Evolutionary conservation across 1,140 invertebrate genomes (phyloP).

Genomic region (Sipha flava): DNA sequence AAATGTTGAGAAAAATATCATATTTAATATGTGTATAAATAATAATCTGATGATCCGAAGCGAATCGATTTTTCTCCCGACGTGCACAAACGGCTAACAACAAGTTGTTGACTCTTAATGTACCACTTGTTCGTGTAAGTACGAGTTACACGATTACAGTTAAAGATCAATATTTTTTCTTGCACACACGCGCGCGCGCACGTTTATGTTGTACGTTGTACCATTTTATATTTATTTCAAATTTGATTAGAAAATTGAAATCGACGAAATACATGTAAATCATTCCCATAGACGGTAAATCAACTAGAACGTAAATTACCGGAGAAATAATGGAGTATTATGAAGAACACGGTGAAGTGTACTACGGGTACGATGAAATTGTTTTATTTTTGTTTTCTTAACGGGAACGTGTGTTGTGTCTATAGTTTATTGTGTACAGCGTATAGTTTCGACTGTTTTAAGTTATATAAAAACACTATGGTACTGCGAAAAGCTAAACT

Average conservation of each 20-base stretch:
- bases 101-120: not conserved
- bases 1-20: not conserved
- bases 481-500: too few species aligned
- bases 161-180: not conserved
- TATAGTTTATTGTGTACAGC: too few species aligned
- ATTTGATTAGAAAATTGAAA: not conserved
- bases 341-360: not conserved
- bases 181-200: too few species aligned
- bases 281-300: not conserved
- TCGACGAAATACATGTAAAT: not conserved
- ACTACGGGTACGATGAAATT: not conserved
- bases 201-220: too few species aligned
- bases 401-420: not conserved
- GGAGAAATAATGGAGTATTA: not conserved
- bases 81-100: not conserved
- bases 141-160: not conserved
- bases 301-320: not conserved
- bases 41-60: slow-evolving; percentile 25
- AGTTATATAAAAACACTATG: too few species aligned
- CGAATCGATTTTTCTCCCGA: slow-evolving; percentile 11
- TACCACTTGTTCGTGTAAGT: not conserved
- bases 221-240: not conserved
- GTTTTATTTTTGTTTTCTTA: not conserved
- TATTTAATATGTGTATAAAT: not conserved
- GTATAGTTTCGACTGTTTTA: too few species aligned